Evolutionary conservation across 2,797 vertebrate genomes (phyloP).

Genomic region (Sebastes melanostomus): DNA sequence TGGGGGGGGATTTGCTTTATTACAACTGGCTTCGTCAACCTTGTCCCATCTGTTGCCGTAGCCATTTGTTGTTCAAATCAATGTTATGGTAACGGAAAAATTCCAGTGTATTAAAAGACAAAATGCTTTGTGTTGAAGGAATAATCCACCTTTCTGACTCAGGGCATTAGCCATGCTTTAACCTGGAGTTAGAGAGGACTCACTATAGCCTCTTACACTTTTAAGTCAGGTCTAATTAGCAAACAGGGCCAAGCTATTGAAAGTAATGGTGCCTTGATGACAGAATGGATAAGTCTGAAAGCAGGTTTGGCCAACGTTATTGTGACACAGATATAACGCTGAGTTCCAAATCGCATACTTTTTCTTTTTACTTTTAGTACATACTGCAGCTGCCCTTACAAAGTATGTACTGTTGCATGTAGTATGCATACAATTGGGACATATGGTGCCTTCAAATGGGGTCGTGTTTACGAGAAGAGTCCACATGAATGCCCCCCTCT

Average conservation of each 20-base stretch:
- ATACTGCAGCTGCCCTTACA: background rate
- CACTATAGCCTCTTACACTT: background rate
- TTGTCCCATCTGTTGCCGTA: background rate
- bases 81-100: background rate
- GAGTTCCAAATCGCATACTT: too few species aligned
- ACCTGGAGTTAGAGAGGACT: background rate
- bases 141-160: slow-evolving; percentile 20
- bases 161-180: slow-evolving; percentile 10
- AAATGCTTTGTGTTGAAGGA: background rate
- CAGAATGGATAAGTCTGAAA: background rate
- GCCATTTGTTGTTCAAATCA: background rate
- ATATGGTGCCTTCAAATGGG: background rate
- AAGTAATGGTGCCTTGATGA: background rate
- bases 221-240: background rate
- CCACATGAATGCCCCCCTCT: too few species aligned
- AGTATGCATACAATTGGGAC: background rate
- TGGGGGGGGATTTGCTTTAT: background rate
- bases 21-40: background rate
- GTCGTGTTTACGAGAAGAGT: too few species aligned
- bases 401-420: background rate
- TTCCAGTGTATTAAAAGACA: background rate
- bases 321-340: background rate
- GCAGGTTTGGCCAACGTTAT: background rate
- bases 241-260: background rate
- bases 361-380: too few species aligned